Conservation (phyloP, 2,888 invertebrate genomes). For the Platycheirus albimanus region DNA sequence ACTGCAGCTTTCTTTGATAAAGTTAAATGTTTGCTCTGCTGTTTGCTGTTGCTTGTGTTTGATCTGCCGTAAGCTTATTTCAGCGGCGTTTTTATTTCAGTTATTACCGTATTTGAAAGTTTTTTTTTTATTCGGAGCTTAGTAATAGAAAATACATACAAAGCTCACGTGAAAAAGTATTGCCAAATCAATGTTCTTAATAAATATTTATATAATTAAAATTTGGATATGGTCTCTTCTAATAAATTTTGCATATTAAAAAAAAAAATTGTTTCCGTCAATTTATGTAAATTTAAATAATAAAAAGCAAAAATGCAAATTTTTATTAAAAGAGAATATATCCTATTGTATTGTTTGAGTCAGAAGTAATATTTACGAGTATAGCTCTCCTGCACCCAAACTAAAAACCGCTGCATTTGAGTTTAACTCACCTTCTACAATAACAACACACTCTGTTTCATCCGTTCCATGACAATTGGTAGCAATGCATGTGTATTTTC, state of each 20-base stretch:
- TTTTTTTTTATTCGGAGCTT: conserved; percentile 13
- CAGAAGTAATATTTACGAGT: too few species aligned
- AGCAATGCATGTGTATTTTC: conserved; percentile 97
- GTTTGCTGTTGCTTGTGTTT: conserved; percentile 25
- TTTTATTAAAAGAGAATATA: too few species aligned
- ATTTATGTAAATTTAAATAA: neutral
- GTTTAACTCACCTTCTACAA: conserved; percentile 91
- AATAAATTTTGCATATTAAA: neutral
- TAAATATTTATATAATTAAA: conserved; percentile 8
- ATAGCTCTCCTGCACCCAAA: too few species aligned
- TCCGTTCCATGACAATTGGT: conserved; percentile 97
- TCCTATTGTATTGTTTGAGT: neutral
- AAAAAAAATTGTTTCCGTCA: neutral
- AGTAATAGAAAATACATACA: conserved; percentile 45
- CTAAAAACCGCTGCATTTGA: neutral
- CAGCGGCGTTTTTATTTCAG: conserved; percentile 11
- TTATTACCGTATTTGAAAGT: neutral
- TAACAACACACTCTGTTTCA: conserved; percentile 97
- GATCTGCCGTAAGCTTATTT: conserved; percentile 22
- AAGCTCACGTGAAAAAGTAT: conserved; percentile 47
- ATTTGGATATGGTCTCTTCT: neutral
- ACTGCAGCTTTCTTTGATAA: conserved; percentile 22
- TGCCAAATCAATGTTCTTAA: conserved; percentile 36
- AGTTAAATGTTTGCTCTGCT: conserved; percentile 25
- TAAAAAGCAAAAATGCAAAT: too few species aligned